Evolutionary conservation across 2,113 vertebrate genomes (phyloP).

Genomic region (Aepyceros melampus): DNA sequence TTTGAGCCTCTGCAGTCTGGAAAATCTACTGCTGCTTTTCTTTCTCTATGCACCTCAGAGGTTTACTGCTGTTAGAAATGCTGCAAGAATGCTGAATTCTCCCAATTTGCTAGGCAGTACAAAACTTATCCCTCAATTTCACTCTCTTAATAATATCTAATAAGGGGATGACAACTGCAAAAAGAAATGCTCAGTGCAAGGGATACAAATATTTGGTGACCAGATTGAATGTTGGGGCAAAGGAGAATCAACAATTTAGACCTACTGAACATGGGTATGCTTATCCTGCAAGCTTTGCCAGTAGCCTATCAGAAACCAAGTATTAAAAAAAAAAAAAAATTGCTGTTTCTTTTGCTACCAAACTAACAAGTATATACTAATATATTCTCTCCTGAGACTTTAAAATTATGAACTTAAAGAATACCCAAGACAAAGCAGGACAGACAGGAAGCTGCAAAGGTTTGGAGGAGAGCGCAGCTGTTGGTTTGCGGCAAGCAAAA

Average conservation of each 20-base stretch:
- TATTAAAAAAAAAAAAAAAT: background rate
- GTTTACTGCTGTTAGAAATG: background rate
- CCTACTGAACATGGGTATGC: background rate
- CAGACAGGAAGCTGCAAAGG: background rate
- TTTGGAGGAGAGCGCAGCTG: background rate
- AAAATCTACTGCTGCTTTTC: background rate
- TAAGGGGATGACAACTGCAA: background rate
- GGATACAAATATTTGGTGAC: background rate
- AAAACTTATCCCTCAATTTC: background rate
- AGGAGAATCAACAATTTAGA: background rate
- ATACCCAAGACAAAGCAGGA: background rate
- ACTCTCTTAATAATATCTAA: background rate
- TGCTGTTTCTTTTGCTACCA: background rate
- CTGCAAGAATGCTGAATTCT: background rate
- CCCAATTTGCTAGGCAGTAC: background rate
- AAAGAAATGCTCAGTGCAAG: background rate
- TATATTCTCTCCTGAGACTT: constrained; percentile 12
- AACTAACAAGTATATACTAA: background rate
- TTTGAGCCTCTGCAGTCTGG: background rate
- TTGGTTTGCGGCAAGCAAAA: background rate
- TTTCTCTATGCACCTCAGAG: background rate
- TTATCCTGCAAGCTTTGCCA: background rate
- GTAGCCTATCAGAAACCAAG: background rate
- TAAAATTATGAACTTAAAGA: background rate
- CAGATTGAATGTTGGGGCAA: background rate